Percentiles rank a stretch among this genome's conserved stretches.
Evolutionary conservation across 2,797 vertebrate species (phyloP).

Genomic region (Diplodus puntazzo): DNA sequence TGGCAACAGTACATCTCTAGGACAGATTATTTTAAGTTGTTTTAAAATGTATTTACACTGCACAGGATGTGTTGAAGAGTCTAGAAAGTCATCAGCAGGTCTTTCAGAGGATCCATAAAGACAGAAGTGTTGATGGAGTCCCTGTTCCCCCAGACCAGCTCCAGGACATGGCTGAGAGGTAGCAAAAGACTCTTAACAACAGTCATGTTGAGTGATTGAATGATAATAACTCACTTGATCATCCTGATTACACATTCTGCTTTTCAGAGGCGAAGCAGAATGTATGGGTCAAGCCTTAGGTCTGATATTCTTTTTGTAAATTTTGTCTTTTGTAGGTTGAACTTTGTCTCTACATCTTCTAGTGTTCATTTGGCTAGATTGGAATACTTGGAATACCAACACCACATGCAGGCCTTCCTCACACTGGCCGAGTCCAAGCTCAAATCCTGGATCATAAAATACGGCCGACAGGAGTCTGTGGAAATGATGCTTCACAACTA

Average conservation of each 20-base stretch:
- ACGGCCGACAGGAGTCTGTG: conserved; percentile 91
- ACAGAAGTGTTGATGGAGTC: conserved; percentile 91
- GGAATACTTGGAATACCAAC: conserved; percentile 94
- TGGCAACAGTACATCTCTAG: not conserved
- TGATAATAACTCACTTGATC: not conserved
- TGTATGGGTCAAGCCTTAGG: not conserved
- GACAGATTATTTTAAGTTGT: not conserved
- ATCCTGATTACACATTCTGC: conserved; percentile 13
- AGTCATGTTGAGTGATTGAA: not conserved
- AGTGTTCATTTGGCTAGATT: conserved; percentile 93
- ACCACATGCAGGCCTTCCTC: conserved; percentile 93
- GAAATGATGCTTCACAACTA: conserved; percentile 93
- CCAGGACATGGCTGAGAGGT: conserved; percentile 96
- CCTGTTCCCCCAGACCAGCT: conserved; percentile 92
- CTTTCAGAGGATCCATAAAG: conserved; percentile 92
- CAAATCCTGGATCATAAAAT: conserved; percentile 97
- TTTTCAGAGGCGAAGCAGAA: conserved; percentile 8
- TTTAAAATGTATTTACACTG: conserved; percentile 12
- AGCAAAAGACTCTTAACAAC: conserved; percentile 34
- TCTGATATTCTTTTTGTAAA: conserved; percentile 40
- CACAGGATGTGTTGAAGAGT: conserved; percentile 91
- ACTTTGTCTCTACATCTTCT: conserved; percentile 92
- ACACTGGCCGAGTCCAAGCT: conserved; percentile 93
- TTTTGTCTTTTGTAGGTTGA: conserved; percentile 86
- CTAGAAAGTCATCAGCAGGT: conserved; percentile 91